phyloP scores from a whole-genome alignment of 2,113 vertebrate genomes.

The Fregata magnificens region DNA sequence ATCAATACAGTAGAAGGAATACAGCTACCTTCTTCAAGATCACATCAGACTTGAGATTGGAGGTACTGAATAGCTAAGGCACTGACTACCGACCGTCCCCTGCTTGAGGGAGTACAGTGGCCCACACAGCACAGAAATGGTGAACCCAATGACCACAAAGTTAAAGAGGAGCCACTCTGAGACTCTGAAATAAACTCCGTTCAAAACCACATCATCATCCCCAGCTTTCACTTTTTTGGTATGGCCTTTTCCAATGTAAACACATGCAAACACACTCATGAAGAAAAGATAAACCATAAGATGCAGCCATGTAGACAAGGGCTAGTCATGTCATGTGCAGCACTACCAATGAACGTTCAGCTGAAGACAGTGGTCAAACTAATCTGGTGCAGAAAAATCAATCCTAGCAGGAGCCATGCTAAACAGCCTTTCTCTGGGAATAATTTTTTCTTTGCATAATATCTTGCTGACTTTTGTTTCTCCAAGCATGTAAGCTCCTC shows the following conservation, averaged over 20 bases:
- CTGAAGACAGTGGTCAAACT: neutral
- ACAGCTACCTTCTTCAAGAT: neutral
- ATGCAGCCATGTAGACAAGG: neutral
- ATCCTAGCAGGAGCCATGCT: neutral
- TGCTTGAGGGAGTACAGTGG: neutral
- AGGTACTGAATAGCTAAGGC: neutral
- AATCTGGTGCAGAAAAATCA: neutral
- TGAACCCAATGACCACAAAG: neutral
- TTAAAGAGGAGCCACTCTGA: neutral
- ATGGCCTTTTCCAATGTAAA: neutral
- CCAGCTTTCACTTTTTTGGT: neutral
- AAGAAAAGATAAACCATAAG: neutral
- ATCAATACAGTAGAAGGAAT: neutral
- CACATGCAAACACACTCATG: neutral
- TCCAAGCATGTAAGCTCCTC: neutral
- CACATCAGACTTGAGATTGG: neutral
- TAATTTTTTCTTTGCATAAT: neutral
- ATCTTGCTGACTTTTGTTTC: neutral
- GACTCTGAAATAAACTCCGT: neutral
- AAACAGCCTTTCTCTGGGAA: neutral
- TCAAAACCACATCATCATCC: neutral
- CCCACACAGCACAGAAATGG: neutral
- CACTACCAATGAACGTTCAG: neutral
- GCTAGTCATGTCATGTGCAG: neutral
- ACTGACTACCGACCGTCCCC: neutral